Evolutionary conservation across 2,797 vertebrate species (phyloP).

Genomic region (Melanotaenia maccullochi): DNA sequence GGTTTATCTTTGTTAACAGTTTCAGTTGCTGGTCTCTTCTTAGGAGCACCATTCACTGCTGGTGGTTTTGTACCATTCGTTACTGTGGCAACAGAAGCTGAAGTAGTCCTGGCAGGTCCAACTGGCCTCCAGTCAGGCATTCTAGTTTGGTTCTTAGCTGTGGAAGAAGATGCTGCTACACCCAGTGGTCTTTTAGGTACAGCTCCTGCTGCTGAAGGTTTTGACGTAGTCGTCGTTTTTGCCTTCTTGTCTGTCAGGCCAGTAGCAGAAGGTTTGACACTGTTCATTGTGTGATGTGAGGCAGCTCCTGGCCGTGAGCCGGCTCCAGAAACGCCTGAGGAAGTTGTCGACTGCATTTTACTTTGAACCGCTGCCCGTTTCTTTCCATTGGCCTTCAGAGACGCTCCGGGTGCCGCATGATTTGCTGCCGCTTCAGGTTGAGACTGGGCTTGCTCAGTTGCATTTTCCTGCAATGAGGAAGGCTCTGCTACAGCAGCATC

Average conservation of each 20-base stretch:
- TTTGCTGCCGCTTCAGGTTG: conserved; percentile 49
- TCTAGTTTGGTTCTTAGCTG: conserved; percentile 59
- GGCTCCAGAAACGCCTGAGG: conserved; percentile 38
- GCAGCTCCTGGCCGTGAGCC: conserved; percentile 47
- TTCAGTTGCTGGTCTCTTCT: conserved; percentile 59
- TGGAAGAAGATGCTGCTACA: conserved; percentile 30
- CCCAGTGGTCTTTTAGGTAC: conserved; percentile 60
- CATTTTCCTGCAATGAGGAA: conserved; percentile 44
- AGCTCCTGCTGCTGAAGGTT: conserved; percentile 34
- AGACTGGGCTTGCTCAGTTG: conserved; percentile 30
- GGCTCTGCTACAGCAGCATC: conserved; percentile 60
- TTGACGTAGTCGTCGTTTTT: background rate
- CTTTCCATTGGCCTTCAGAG: conserved; percentile 59
- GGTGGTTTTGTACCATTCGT: conserved; percentile 62
- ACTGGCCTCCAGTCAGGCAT: conserved; percentile 68
- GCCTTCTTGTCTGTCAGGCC: conserved; percentile 54
- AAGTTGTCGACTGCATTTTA: conserved; percentile 26
- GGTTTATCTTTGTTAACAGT: conserved; percentile 57
- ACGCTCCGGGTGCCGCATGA: conserved; percentile 22
- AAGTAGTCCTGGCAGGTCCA: conserved; percentile 51
- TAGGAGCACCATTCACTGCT: conserved; percentile 31
- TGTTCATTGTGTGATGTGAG: conserved; percentile 55
- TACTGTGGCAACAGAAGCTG: conserved; percentile 43
- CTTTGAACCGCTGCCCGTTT: background rate
- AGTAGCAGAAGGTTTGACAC: conserved; percentile 47